Evolutionary conservation across 2,797 vertebrate species (phyloP).

Genomic region (Apogon hyalosoma): DNA sequence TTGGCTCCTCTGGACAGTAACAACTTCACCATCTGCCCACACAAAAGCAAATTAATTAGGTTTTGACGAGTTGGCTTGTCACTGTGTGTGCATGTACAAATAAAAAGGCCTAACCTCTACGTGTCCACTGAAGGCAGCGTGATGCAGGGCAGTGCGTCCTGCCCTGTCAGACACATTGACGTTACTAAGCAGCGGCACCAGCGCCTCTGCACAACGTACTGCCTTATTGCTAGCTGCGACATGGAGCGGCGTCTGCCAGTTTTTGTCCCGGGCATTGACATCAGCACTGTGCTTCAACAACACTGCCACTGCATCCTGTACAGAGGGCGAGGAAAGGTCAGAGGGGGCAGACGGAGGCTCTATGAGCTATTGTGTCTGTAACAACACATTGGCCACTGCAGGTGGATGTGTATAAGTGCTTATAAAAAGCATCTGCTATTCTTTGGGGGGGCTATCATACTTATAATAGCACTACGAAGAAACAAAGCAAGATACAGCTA

Average conservation of each 20-base stretch:
- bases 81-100: background rate
- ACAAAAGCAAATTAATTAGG: conserved; percentile 7
- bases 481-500: conserved; percentile 17
- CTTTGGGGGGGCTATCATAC: conserved; percentile 25
- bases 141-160: conserved; percentile 94
- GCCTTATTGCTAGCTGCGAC: conserved; percentile 96
- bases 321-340: conserved; percentile 8
- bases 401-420: conserved; percentile 29
- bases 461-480: conserved; percentile 30
- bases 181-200: conserved; percentile 94
- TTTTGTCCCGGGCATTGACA: conserved; percentile 96
- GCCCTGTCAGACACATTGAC: conserved; percentile 95
- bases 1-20: conserved; percentile 96
- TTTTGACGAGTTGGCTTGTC: background rate
- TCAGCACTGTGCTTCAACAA: conserved; percentile 96
- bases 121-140: conserved; percentile 95
- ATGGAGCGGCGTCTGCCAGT: conserved; percentile 97
- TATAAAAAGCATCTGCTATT: conserved; percentile 50
- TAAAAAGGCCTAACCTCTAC: conserved; percentile 85
- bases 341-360: conserved; percentile 14
- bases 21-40: conserved; percentile 92
- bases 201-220: conserved; percentile 92
- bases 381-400: no score
- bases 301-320: conserved; percentile 92
- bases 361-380: conserved; percentile 2